Evolutionary conservation across 2,888 invertebrate species (phyloP), one percentile per base, ranked within the genome.

Genomic region (Tricholauxania praeusta): DNA sequence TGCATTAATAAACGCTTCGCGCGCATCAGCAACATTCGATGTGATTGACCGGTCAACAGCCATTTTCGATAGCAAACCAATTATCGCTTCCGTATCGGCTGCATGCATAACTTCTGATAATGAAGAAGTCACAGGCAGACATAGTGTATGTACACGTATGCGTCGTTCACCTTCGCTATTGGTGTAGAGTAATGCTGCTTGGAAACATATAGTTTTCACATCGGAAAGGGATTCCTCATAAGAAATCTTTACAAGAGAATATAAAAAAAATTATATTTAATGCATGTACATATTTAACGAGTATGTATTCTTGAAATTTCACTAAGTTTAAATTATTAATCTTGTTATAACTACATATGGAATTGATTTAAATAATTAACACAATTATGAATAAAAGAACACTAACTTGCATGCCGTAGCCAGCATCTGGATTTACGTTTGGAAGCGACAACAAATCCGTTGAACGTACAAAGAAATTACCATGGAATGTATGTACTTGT

Each of bases 391-490:
- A 14, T 14, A 60, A 60, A 12, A 49, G 2, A 28, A 53, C 39
- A 76, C 74, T 73, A 76, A 98, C 93, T 89, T 99, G 99, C 94
- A 99, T 98, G 65, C 96, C 99, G 87, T 97, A 98, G 19, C 97
- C 98, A 7, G 97, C 94, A 88, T 99, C 99, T 0, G 99, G 99
- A 84, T 98, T 99, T 74, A 98, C 94, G 89, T 99, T 99, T 53
- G 99, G 98, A 80, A 99, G 88, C 14, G 97, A 96, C 72, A 99
- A 89, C 71, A 99, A 89, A 89, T 99, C 99, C 5, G 98, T 98
- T 0, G 99, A 98, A 5, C 99, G 92, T 66, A 99, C 99, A 88
- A 99, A 99, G 91, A 98, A 98, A 89, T 99, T 99, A 55, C 99
- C 99, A 89, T 99, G 98, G 92, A 99, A 99, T 83, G 98, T 97